Evolutionary conservation across 2,113 vertebrate genomes (phyloP).

Genomic region (Leptobrachium ailaonicum): DNA sequence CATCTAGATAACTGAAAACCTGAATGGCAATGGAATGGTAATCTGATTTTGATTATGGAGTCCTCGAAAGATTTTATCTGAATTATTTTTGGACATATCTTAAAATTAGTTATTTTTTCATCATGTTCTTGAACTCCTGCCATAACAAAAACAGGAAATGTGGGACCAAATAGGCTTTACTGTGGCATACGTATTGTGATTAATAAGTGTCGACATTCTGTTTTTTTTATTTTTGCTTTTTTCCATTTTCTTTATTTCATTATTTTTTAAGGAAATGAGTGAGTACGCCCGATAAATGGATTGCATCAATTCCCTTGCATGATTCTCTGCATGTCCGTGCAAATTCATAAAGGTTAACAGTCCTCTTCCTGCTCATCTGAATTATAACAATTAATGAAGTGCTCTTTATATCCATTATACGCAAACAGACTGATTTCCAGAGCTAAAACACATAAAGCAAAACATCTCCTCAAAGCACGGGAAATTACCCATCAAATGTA

Average conservation of each 20-base stretch:
- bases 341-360: slow-evolving; percentile 1
- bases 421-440: slow-evolving; percentile 30
- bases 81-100: too few relatives aligned
- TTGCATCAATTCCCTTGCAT: background rate
- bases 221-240: too few relatives aligned
- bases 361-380: slow-evolving; percentile 6
- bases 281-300: background rate
- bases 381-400: slow-evolving; percentile 18
- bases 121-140: too few relatives aligned
- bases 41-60: too few relatives aligned
- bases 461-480: slow-evolving; percentile 21
- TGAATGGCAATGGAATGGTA: too few relatives aligned
- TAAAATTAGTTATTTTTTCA: too few relatives aligned
- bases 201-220: too few relatives aligned
- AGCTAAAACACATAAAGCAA: slow-evolving; percentile 3
- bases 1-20: too few relatives aligned
- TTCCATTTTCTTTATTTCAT: background rate
- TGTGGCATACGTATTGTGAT: too few relatives aligned
- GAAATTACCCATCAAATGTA: slow-evolving; percentile 39
- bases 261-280: background rate
- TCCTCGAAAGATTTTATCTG: too few relatives aligned
- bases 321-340: background rate
- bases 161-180: too few relatives aligned
- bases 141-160: too few relatives aligned
- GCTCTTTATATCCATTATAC: slow-evolving; percentile 2